Conservation (phyloP, 2,113 vertebrate genomes). For the Motacilla alba region DNA sequence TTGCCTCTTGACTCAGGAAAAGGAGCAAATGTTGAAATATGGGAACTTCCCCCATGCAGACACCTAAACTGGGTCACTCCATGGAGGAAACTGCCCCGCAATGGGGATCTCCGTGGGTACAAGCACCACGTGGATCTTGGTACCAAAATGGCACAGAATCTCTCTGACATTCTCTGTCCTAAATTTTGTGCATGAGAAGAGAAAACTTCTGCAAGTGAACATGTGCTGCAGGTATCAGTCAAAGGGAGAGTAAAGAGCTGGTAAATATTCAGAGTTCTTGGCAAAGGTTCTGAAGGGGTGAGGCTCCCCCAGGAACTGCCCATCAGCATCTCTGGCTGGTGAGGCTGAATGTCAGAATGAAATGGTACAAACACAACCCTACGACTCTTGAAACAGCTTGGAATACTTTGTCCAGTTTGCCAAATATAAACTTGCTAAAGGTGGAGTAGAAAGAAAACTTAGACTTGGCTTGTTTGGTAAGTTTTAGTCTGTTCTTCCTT, state of each 20-base stretch:
- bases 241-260: not conserved
- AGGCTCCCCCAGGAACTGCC: rapidly evolving
- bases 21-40: not conserved
- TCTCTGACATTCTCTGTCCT: not conserved
- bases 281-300: not conserved
- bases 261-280: not conserved
- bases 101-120: rapidly evolving
- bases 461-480: not conserved
- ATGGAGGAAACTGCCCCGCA: not conserved
- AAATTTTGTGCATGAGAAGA: not conserved
- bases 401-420: not conserved
- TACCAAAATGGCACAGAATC: not conserved
- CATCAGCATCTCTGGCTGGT: not conserved
- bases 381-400: not conserved
- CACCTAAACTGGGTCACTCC: not conserved
- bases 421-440: not conserved
- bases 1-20: not conserved
- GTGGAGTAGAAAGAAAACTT: not conserved
- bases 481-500: not conserved
- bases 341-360: not conserved
- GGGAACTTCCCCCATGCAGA: not conserved
- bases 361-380: not conserved
- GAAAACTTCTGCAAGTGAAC: not conserved
- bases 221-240: not conserved
- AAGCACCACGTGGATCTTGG: not conserved